Evolutionary conservation across 2,113 vertebrate species (phyloP).

Genomic region (Poicephalus gulielmi): DNA sequence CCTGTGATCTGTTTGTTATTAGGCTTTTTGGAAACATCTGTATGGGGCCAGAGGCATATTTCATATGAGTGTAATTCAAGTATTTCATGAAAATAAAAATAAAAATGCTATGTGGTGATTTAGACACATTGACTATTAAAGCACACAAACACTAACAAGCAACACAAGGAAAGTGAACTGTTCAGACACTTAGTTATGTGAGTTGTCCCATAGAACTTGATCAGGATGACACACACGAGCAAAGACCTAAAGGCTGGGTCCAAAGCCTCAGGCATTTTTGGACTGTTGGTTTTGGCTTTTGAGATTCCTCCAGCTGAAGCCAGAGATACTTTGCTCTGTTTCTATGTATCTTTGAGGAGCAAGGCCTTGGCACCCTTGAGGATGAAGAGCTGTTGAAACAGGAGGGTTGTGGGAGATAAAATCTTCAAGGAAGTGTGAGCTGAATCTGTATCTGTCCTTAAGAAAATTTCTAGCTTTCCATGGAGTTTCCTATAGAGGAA

Average conservation of each 20-base stretch:
- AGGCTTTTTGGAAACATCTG: slow-evolving; percentile 68
- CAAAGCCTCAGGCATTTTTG: neutral
- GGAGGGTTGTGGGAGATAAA: neutral
- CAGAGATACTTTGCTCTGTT: neutral
- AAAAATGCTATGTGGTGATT: slow-evolving; percentile 63
- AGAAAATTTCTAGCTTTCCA: neutral
- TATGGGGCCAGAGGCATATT: slow-evolving; percentile 65
- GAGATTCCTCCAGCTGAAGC: neutral
- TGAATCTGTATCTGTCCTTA: neutral
- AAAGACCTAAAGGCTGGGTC: neutral
- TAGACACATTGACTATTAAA: slow-evolving; percentile 57
- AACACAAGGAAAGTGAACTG: slow-evolving; percentile 28
- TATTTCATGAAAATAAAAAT: slow-evolving; percentile 59
- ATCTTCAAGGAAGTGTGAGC: neutral
- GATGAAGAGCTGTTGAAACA: neutral
- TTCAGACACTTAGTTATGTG: neutral
- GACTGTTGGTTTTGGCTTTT: neutral
- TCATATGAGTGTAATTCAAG: slow-evolving; percentile 73
- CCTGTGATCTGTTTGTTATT: slow-evolving; percentile 78
- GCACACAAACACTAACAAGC: slow-evolving; percentile 64
- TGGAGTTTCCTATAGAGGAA: neutral
- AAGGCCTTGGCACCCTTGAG: rapidly evolving
- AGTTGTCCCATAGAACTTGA: slow-evolving; percentile 22
- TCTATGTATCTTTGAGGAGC: neutral
- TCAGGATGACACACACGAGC: neutral